A percentile compares a stretch with the other conserved stretches of the same genome.
These are phyloP conservation scores for Aplysina aerophoba DNA, from an alignment of 37 sponge, comb jelly and placozoan genomes.

Conservation along the genomic window DNA sequence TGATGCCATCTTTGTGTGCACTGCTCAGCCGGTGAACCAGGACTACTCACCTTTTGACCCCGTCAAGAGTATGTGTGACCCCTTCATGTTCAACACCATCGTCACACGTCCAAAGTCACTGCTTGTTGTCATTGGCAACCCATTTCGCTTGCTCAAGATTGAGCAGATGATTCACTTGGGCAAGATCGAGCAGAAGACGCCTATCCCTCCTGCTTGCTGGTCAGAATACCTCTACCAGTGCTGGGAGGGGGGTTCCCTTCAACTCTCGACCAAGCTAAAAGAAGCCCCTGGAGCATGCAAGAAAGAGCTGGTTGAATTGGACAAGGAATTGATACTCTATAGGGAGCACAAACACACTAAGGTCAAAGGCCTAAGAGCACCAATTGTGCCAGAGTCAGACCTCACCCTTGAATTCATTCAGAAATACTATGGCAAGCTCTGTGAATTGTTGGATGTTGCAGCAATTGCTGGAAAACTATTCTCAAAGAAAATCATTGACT, in stretches of 20 bases:
- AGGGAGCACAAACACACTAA: no score
- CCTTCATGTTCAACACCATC: slow-evolving; percentile 71
- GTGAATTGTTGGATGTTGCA: no score
- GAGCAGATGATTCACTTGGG: slow-evolving; percentile 24
- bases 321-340: no score
- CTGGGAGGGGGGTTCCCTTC: neutral
- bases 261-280: neutral
- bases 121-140: slow-evolving; percentile 71
- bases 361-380: no score
- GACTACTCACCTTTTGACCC: slow-evolving; percentile 45
- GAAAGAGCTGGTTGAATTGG: no score
- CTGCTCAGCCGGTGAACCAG: slow-evolving; percentile 42
- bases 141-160: slow-evolving; percentile 38
- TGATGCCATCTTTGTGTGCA: slow-evolving; percentile 64
- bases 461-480: no score
- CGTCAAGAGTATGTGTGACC: slow-evolving; percentile 72
- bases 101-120: slow-evolving; percentile 65
- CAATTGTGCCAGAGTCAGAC: no score
- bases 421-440: no score
- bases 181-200: neutral
- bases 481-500: no score
- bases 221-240: slow-evolving; percentile 11
- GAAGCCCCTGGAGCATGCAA: no score
- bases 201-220: slow-evolving; percentile 4
- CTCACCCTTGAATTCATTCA: no score